A percentile compares a stretch with the other conserved stretches of the same genome.
Conservation (phyloP, 2,113 vertebrate genomes). For the Craseonycteris thonglongyai region DNA sequence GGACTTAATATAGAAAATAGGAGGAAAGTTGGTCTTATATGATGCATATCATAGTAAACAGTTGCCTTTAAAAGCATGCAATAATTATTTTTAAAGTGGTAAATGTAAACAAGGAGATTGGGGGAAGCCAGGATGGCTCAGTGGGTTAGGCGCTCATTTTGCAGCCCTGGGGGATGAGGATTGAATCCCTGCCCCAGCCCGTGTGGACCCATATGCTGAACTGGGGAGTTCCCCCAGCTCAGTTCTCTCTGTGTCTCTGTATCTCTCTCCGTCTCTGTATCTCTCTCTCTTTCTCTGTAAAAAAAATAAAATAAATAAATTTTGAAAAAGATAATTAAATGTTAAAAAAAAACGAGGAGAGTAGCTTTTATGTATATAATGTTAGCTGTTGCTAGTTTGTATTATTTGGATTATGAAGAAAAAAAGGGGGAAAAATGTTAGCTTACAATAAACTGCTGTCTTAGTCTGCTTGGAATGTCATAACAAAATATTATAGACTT, state of each 20-base stretch:
- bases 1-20: background rate
- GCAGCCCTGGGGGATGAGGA: no score
- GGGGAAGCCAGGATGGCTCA: no score
- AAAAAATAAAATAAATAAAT: no score
- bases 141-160: no score
- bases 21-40: background rate
- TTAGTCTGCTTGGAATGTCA: background rate
- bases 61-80: background rate
- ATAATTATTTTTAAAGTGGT: background rate
- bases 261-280: no score
- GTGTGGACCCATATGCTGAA: no score
- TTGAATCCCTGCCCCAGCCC: no score
- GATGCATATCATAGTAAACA: background rate
- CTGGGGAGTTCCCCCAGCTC: no score
- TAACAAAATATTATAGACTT: background rate
- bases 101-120: background rate
- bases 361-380: background rate
- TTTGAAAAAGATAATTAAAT: no score
- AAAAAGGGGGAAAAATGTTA: background rate
- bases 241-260: no score
- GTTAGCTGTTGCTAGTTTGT: background rate
- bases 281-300: no score
- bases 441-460: background rate
- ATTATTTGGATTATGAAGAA: background rate
- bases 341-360: no score